Evolutionary conservation across 1,140 invertebrate species (phyloP).

Genomic region (Theocolax elegans): DNA sequence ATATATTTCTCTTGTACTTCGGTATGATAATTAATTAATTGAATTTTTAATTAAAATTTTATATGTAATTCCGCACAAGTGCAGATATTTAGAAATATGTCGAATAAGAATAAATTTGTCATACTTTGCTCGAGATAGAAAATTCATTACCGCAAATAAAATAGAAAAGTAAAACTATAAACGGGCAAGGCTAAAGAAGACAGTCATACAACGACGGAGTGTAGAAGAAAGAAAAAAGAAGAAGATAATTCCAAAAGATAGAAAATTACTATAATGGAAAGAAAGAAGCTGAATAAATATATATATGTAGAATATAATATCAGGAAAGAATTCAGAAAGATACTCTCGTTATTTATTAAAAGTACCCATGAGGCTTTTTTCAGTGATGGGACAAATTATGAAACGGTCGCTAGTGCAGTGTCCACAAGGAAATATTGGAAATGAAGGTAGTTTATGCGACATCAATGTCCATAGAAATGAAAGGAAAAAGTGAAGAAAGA

Average conservation of each 20-base stretch:
- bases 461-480: neutral
- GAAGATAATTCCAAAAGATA: neutral
- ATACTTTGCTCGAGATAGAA: too few species aligned
- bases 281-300: conserved; percentile 9
- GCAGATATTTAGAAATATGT: too few species aligned
- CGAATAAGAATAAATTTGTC: too few species aligned
- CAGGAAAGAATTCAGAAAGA: neutral
- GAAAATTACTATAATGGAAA: conserved; percentile 31
- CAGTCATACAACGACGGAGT: neutral
- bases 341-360: conserved; percentile 33
- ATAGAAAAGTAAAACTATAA: too few species aligned
- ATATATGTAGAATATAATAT: neutral
- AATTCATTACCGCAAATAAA: too few species aligned
- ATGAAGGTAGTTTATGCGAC: neutral
- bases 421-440: conserved; percentile 18
- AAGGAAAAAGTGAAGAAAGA: neutral
- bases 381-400: conserved; percentile 21
- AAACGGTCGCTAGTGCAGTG: neutral
- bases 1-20: too few species aligned
- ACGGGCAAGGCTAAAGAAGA: neutral
- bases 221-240: neutral
- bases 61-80: too few species aligned
- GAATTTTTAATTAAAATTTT: too few species aligned
- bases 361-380: conserved; percentile 4
- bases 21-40: too few species aligned